Evolutionary conservation across 1,140 invertebrate genomes (phyloP).

Genomic region (Pseudoatta argentina): DNA sequence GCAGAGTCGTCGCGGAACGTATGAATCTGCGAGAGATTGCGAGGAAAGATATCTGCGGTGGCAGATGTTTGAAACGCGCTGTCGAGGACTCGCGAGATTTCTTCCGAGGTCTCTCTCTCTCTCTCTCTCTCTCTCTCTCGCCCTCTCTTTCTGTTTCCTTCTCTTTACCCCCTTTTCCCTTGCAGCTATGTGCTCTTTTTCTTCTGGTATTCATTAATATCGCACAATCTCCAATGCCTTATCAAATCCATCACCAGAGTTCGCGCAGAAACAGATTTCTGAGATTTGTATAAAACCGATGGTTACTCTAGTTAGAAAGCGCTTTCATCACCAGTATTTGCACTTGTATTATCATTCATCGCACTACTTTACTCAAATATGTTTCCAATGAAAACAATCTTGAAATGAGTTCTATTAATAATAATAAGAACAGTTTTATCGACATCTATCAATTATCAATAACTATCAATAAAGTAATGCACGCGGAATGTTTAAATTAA

Average conservation of each 20-base stretch:
- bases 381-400: constrained; percentile 24
- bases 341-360: constrained; percentile 1
- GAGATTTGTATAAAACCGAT: constrained; percentile 34
- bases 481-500: not conserved
- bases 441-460: not conserved
- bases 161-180: constrained; percentile 7
- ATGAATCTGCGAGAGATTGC: constrained; percentile 68
- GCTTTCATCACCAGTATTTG: not conserved
- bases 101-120: constrained; percentile 66
- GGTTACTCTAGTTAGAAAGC: constrained; percentile 23
- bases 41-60: constrained; percentile 74
- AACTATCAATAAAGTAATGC: not conserved
- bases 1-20: constrained; percentile 54
- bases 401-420: not conserved
- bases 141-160: not conserved
- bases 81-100: constrained; percentile 76
- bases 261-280: not conserved
- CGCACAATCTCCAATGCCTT: constrained; percentile 9
- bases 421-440: constrained; percentile 1
- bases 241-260: constrained; percentile 36
- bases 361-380: not conserved
- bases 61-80: constrained; percentile 81
- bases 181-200: constrained; percentile 23
- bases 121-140: not conserved
- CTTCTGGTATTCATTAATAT: constrained; percentile 38